A percentile compares a stretch with the other conserved stretches of the same genome.
These are phyloP conservation scores for Cybosia mesomella DNA, from an alignment of 2,888 invertebrate genomes.

Conservation along the genomic window DNA sequence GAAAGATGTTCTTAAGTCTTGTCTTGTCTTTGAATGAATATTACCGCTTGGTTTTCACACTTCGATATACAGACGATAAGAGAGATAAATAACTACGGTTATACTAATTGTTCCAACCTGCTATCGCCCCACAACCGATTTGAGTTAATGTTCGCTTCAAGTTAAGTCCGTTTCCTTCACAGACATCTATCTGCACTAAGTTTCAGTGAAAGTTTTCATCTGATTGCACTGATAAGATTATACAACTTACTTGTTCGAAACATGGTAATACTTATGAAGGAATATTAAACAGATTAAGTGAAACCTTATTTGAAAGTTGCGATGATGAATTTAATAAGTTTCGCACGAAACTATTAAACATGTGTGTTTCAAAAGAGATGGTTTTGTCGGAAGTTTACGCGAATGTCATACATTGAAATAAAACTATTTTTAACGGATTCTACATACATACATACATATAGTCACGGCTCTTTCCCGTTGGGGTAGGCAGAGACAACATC, in stretches of 20 bases:
- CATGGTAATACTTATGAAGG: slow-evolving; percentile 41
- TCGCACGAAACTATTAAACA: neutral
- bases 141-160: neutral
- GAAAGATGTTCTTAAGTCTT: too few relatives aligned
- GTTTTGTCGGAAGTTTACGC: too few relatives aligned
- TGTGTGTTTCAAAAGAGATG: neutral
- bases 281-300: slow-evolving; percentile 17
- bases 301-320: slow-evolving; percentile 13
- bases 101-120: neutral
- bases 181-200: slow-evolving; percentile 46
- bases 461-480: too few relatives aligned
- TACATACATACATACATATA: too few relatives aligned
- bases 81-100: neutral
- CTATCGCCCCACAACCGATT: neutral
- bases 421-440: too few relatives aligned
- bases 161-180: slow-evolving; percentile 22
- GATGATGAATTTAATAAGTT: neutral
- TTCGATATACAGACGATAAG: too few relatives aligned
- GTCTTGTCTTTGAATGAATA: too few relatives aligned
- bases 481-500: too few relatives aligned
- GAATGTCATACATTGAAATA: too few relatives aligned
- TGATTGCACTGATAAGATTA: slow-evolving; percentile 50
- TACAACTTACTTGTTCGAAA: slow-evolving; percentile 35
- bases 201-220: slow-evolving; percentile 40
- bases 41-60: too few relatives aligned